Evolutionary conservation across 1,140 invertebrate genomes (phyloP).

Genomic region (Neodiprion fabricii): DNA sequence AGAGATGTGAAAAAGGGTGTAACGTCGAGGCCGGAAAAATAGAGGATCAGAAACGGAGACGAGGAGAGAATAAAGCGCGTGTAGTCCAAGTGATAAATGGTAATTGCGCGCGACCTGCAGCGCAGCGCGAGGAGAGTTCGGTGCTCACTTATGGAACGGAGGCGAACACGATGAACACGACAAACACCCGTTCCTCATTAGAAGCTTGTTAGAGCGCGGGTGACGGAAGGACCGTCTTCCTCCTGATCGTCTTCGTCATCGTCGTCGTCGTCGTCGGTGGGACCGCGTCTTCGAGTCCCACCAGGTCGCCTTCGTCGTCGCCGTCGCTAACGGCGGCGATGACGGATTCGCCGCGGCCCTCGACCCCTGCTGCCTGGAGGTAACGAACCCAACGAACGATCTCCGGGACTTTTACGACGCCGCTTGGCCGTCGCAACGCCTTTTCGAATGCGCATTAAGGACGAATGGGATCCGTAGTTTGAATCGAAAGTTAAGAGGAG

Average conservation of each 20-base stretch:
- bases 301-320: not conserved
- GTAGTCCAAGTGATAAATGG: constrained; percentile 45
- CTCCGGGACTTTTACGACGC: not conserved
- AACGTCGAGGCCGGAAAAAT: too few species aligned
- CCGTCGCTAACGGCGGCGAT: not conserved
- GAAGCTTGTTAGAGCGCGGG: constrained; percentile 50
- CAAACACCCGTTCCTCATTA: constrained; percentile 57
- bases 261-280: constrained; percentile 29
- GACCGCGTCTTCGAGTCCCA: constrained; percentile 5
- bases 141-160: constrained; percentile 9
- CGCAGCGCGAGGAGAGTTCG: too few species aligned
- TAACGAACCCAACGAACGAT: not conserved
- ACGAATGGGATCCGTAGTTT: too few species aligned
- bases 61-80: constrained; percentile 20
- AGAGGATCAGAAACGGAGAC: too few species aligned
- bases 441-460: not conserved
- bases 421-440: not conserved
- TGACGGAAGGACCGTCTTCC: constrained; percentile 41
- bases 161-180: constrained; percentile 36
- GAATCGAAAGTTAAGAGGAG: too few species aligned
- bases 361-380: not conserved
- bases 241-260: too few species aligned
- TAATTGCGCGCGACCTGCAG: constrained; percentile 48
- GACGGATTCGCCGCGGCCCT: constrained; percentile 6
- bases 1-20: not conserved